Conservation (phyloP, 2,888 invertebrate genomes). For the Drosophila merina region DNA sequence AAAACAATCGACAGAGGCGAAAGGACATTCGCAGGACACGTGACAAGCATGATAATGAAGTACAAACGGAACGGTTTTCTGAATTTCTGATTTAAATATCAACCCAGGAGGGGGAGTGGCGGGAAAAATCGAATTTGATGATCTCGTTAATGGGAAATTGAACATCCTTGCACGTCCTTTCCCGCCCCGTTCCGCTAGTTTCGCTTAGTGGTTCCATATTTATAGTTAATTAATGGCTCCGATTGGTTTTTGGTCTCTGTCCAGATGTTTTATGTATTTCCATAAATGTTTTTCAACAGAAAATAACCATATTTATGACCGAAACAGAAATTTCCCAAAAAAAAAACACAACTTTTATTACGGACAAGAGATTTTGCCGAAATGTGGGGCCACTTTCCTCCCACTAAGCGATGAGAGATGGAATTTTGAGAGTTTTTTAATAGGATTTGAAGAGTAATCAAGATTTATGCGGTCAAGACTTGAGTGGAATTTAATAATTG, state of each 20-base stretch:
- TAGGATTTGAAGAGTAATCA: not conserved
- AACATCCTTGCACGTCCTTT: constrained; percentile 48
- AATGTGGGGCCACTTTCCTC: not conserved
- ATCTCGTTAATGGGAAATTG: constrained; percentile 67
- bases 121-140: constrained; percentile 63
- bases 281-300: constrained; percentile 46
- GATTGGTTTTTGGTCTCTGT: constrained; percentile 16
- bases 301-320: constrained; percentile 22
- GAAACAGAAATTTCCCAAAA: not conserved
- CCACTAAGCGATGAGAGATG: not conserved
- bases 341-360: constrained; percentile 9
- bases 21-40: constrained; percentile 41
- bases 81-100: constrained; percentile 52
- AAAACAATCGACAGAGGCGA: constrained; percentile 1
- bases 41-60: constrained; percentile 61
- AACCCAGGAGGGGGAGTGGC: constrained; percentile 6
- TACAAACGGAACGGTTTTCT: not conserved
- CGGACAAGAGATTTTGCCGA: not conserved
- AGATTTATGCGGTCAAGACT: not conserved
- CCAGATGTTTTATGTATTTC: constrained; percentile 50
- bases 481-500: not conserved
- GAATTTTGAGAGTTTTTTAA: not conserved
- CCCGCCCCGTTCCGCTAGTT: not conserved
- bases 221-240: constrained; percentile 47
- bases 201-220: constrained; percentile 22